Conservation (phyloP, 2,113 vertebrate species). For the Solenodon paradoxus region DNA sequence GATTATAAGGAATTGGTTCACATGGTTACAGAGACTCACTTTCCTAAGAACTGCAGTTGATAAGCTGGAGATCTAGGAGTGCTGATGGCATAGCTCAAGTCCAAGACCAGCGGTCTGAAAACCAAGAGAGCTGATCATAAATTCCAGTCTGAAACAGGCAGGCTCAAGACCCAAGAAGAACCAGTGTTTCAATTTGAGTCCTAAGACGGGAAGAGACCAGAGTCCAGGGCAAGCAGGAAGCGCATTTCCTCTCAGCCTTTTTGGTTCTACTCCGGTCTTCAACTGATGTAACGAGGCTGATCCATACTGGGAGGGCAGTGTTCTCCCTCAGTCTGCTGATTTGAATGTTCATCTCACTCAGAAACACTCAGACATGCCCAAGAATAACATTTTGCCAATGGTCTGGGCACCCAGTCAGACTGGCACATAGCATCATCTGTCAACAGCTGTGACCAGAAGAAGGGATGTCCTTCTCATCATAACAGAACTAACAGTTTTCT, state of each 20-base stretch:
- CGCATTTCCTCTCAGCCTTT: background rate
- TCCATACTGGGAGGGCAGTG: background rate
- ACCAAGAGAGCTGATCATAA: too few relatives aligned
- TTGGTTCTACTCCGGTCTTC: background rate
- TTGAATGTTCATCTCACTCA: background rate
- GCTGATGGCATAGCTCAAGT: background rate
- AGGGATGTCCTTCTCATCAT: fast-evolving
- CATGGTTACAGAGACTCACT: background rate
- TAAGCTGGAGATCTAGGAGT: background rate
- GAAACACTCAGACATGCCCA: background rate
- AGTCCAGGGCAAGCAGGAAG: background rate
- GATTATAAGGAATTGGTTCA: background rate
- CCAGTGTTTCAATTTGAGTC: background rate
- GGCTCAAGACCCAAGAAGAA: background rate
- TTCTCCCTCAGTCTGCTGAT: background rate
- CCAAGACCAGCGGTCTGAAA: background rate
- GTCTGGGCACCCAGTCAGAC: background rate
- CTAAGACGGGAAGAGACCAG: background rate
- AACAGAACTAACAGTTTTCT: background rate
- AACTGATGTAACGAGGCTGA: background rate
- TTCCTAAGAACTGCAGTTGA: background rate
- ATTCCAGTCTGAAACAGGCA: background rate
- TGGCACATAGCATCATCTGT: background rate
- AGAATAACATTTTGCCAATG: background rate
- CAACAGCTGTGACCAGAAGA: background rate